These are phyloP conservation scores for Syndactyla subalaris DNA, from an alignment of 2,797 vertebrate genomes.

Conservation along the genomic window DNA sequence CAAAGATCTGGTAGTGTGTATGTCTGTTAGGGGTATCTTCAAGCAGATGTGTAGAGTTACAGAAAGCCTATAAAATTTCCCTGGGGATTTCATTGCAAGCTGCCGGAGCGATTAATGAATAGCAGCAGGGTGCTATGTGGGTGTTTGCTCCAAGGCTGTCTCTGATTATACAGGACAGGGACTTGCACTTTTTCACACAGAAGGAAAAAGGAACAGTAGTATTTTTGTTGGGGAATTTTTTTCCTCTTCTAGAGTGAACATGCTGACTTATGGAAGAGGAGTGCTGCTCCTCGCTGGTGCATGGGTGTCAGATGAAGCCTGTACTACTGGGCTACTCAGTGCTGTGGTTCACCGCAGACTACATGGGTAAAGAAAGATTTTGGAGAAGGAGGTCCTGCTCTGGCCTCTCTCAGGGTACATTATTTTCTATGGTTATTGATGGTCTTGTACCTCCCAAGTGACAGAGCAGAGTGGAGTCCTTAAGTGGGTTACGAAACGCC, in stretches of 20 bases:
- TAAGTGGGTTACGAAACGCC: neutral
- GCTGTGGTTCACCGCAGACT: neutral
- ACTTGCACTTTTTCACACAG: constrained; percentile 42
- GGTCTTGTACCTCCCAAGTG: neutral
- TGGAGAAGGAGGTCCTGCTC: neutral
- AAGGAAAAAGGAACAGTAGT: constrained; percentile 13
- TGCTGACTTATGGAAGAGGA: constrained; percentile 20
- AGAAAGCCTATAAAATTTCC: constrained; percentile 30
- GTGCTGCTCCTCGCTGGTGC: neutral
- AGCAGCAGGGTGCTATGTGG: constrained; percentile 59
- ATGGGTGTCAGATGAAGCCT: constrained; percentile 12
- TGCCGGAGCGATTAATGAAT: constrained; percentile 41
- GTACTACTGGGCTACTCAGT: neutral
- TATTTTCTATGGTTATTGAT: constrained; percentile 25
- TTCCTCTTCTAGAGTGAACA: neutral
- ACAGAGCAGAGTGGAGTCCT: neutral
- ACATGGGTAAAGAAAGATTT: constrained; percentile 1
- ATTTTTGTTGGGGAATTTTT: constrained; percentile 13
- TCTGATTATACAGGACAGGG: constrained; percentile 49
- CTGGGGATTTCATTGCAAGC: constrained; percentile 15
- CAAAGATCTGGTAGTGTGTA: neutral
- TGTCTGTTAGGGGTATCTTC: neutral
- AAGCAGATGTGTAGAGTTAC: neutral
- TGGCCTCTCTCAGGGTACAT: neutral
- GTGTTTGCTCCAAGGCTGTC: constrained; percentile 57